These are phyloP conservation scores for Mizuhopecten yessoensis DNA, from an alignment of 1,140 invertebrate species.

Conservation along the genomic window DNA sequence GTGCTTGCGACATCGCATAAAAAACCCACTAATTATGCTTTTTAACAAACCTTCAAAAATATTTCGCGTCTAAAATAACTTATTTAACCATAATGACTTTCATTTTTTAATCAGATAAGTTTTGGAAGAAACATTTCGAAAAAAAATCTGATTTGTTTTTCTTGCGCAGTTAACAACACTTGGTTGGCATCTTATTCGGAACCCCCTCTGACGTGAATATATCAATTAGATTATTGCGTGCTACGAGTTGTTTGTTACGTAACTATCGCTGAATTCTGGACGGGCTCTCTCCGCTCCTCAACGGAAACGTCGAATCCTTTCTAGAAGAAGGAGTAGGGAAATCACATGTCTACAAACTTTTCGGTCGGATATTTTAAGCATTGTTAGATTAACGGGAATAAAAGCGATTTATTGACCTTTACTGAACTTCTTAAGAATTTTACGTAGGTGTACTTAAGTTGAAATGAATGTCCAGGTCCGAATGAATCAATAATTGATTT, in stretches of 20 bases:
- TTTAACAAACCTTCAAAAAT: too few relatives aligned
- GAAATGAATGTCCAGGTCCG: background rate
- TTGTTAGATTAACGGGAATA: background rate
- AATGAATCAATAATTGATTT: background rate
- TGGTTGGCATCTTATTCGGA: background rate
- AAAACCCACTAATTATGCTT: too few relatives aligned
- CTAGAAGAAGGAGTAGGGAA: background rate
- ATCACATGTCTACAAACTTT: slow-evolving; percentile 19
- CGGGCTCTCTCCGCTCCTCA: slow-evolving; percentile 1
- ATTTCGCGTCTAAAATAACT: too few relatives aligned
- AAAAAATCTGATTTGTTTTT: too few relatives aligned
- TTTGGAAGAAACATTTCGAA: too few relatives aligned
- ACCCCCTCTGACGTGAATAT: background rate
- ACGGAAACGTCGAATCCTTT: background rate
- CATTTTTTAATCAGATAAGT: too few relatives aligned
- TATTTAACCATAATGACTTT: too few relatives aligned
- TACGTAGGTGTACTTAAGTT: background rate
- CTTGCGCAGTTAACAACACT: too few relatives aligned
- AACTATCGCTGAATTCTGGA: background rate
- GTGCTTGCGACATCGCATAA: too few relatives aligned
- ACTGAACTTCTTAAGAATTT: background rate
- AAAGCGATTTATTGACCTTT: background rate
- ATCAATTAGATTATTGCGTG: slow-evolving; percentile 1
- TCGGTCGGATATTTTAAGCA: background rate
- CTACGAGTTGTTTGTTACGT: background rate